Conservation (phyloP, 2,888 invertebrate species). For the Eucriotettix oculatus region DNA sequence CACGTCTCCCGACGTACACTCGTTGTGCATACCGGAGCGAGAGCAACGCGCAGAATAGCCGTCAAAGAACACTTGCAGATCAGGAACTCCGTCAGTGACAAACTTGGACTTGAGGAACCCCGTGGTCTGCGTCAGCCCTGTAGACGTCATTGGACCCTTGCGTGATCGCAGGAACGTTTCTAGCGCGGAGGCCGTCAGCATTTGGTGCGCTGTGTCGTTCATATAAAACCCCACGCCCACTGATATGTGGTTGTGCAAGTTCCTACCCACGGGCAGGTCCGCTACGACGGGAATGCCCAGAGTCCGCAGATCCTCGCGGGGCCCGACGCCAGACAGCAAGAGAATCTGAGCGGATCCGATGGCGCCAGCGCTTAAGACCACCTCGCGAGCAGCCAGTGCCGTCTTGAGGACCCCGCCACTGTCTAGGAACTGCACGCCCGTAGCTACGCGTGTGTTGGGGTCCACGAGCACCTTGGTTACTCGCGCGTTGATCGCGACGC, state of each 20-base stretch:
- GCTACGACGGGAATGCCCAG: slow-evolving; percentile 17
- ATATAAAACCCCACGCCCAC: slow-evolving; percentile 19
- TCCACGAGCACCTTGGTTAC: slow-evolving; percentile 35
- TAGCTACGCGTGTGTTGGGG: slow-evolving; percentile 23
- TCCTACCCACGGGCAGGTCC: slow-evolving; percentile 30
- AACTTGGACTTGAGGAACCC: slow-evolving; percentile 68
- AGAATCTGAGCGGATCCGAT: slow-evolving; percentile 33
- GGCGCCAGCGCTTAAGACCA: slow-evolving; percentile 9
- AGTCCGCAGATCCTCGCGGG: slow-evolving; percentile 19
- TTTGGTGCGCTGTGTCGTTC: slow-evolving; percentile 18
- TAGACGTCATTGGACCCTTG: slow-evolving; percentile 26
- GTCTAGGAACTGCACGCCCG: slow-evolving; percentile 27
- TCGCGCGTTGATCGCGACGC: slow-evolving; percentile 26
- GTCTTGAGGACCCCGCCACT: slow-evolving; percentile 21
- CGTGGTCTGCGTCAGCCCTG: slow-evolving; percentile 35
- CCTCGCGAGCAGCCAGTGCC: slow-evolving; percentile 27
- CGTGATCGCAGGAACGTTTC: slow-evolving; percentile 22
- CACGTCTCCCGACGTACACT: slow-evolving; percentile 6
- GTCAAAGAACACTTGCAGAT: slow-evolving; percentile 53
- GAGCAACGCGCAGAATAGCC: slow-evolving; percentile 46
- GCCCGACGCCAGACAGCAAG: slow-evolving; percentile 35
- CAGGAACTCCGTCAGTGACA: slow-evolving; percentile 58
- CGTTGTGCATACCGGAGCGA: slow-evolving; percentile 27
- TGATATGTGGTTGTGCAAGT: slow-evolving; percentile 34
- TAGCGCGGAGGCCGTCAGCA: slow-evolving; percentile 20